These are phyloP conservation scores for Enoplosus armatus DNA, from an alignment of 2,797 vertebrate genomes.

Conservation along the genomic window DNA sequence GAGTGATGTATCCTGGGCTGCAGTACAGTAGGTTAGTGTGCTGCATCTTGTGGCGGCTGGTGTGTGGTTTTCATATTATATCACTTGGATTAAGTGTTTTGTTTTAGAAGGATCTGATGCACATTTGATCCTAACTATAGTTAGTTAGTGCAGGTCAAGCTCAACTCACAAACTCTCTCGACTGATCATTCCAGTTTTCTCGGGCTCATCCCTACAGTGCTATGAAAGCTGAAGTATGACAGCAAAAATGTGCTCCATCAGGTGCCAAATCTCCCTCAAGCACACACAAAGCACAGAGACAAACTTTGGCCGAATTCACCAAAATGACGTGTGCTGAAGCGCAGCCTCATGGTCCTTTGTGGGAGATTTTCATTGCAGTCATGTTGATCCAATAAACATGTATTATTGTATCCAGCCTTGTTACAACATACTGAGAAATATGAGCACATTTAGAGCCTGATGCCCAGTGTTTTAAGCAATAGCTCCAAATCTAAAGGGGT, in stretches of 20 bases:
- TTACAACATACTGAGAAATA: constrained; percentile 12
- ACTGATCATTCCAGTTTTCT: constrained; percentile 2
- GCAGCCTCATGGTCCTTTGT: neutral
- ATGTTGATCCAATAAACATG: constrained; percentile 19
- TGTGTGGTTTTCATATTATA: constrained; percentile 5
- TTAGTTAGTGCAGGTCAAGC: neutral
- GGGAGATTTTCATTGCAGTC: constrained; percentile 6
- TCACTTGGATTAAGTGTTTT: neutral
- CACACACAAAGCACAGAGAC: constrained; percentile 17
- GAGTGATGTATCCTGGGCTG: neutral
- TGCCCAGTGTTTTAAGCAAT: neutral
- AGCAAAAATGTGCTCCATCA: constrained; percentile 29
- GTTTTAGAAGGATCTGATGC: neutral
- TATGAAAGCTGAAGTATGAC: constrained; percentile 13
- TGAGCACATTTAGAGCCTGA: neutral
- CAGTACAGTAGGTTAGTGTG: neutral
- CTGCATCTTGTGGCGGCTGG: neutral
- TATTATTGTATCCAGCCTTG: neutral
- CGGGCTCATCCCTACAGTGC: neutral
- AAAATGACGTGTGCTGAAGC: neutral
- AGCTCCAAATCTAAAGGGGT: neutral
- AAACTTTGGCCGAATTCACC: neutral
- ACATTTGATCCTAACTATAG: neutral
- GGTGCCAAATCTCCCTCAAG: constrained; percentile 15
- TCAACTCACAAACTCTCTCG: neutral